phyloP scores from a whole-genome alignment of 2,113 vertebrate species.

The Aptenodytes forsteri region DNA sequence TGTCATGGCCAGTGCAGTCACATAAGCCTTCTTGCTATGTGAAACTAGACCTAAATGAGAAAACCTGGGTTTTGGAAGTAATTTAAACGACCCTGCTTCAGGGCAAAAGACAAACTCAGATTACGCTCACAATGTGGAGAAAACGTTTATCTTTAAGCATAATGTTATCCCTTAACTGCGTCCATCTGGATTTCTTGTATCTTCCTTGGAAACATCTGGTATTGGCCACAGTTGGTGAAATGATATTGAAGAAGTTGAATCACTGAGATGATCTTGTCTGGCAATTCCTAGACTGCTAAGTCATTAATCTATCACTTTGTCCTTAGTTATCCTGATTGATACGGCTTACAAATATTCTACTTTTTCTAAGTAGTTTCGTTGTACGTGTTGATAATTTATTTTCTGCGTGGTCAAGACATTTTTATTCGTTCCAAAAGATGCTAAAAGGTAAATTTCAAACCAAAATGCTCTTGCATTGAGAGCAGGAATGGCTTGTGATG shows the following conservation, averaged over 20 bases:
- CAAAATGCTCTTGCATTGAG: background rate
- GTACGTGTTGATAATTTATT: background rate
- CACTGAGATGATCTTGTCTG: background rate
- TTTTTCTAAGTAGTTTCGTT: background rate
- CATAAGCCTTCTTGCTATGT: background rate
- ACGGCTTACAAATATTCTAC: background rate
- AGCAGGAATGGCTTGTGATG: background rate
- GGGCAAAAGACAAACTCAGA: background rate
- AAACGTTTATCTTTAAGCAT: background rate
- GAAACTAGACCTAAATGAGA: slow-evolving; percentile 1
- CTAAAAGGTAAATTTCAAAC: background rate
- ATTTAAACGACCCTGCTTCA: background rate
- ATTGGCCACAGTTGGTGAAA: background rate
- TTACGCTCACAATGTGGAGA: background rate
- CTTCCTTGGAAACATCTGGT: background rate
- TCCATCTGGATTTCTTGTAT: slow-evolving; percentile 24
- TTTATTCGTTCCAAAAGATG: background rate
- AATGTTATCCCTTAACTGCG: background rate
- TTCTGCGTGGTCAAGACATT: background rate
- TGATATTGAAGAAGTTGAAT: background rate
- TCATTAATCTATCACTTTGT: background rate
- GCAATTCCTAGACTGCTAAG: background rate
- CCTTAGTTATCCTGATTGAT: background rate
- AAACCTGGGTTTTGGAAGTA: slow-evolving; percentile 13
- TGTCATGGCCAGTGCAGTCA: background rate